phyloP scores from a whole-genome alignment of 2,113 vertebrate genomes.

The Limanda limanda region DNA sequence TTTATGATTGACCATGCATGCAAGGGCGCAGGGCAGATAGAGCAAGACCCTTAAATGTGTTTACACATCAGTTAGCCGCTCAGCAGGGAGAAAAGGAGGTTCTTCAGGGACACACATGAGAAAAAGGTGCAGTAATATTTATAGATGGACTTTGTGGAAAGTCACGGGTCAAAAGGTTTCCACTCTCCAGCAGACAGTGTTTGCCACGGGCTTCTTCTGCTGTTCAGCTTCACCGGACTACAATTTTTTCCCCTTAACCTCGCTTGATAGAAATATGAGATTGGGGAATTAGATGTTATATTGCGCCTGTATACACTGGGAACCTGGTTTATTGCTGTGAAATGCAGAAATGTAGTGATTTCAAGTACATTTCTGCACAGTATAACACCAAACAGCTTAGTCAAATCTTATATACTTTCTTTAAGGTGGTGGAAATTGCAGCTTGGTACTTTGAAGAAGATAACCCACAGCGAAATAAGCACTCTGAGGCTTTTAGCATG shows the following conservation, averaged over 20 bases:
- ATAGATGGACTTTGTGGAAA: constrained; percentile 43
- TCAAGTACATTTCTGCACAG: neutral
- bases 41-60: constrained; percentile 1
- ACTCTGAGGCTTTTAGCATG: constrained; percentile 13
- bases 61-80: constrained; percentile 6
- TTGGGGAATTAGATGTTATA: neutral
- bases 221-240: constrained; percentile 4
- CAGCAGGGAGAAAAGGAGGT: neutral
- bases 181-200: constrained; percentile 16
- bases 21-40: neutral
- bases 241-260: constrained; percentile 12
- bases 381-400: neutral
- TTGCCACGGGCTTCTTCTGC: constrained; percentile 11
- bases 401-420: neutral
- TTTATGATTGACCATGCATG: neutral
- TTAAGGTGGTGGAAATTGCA: neutral
- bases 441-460: neutral
- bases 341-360: neutral
- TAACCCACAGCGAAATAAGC: constrained; percentile 1
- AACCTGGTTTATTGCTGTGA: neutral
- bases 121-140: constrained; percentile 38
- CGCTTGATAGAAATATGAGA: neutral
- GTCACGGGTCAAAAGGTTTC: constrained; percentile 56
- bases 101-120: constrained; percentile 11
- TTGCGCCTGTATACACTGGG: neutral